Conservation (phyloP, 2,797 vertebrate species). For the Dryobates pubescens region DNA sequence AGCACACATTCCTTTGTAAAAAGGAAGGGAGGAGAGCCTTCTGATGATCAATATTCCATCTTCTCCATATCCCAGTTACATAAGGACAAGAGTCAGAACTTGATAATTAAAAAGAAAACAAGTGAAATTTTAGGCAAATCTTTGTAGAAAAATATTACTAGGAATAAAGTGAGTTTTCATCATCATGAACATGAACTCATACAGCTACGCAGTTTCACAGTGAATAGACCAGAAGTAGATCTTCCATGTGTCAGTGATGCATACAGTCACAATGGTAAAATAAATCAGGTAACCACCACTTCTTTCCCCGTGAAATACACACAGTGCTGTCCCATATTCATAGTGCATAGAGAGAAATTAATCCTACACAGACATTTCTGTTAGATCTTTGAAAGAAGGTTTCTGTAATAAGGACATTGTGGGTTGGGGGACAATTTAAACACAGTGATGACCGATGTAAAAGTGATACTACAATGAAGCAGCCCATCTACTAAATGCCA, state of each 20-base stretch:
- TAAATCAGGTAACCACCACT: neutral
- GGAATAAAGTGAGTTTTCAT: neutral
- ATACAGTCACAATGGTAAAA: neutral
- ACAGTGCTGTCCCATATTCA: neutral
- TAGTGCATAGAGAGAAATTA: neutral
- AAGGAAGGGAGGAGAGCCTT: neutral
- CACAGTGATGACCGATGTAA: neutral
- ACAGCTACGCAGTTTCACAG: neutral
- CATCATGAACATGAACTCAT: neutral
- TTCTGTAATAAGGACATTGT: neutral
- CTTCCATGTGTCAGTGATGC: neutral
- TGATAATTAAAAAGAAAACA: neutral
- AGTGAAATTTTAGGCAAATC: neutral
- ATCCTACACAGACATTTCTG: neutral
- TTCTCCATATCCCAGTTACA: neutral
- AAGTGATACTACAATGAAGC: neutral
- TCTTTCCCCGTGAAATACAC: neutral
- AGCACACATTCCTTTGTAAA: neutral
- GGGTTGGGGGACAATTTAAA: neutral
- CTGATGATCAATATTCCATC: neutral
- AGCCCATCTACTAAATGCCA: neutral
- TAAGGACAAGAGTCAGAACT: neutral
- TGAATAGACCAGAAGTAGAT: neutral
- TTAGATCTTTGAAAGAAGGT: neutral
- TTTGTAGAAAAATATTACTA: neutral